phyloP scores from a whole-genome alignment of 2,797 vertebrate species.

The Takifugu ocellatus region DNA sequence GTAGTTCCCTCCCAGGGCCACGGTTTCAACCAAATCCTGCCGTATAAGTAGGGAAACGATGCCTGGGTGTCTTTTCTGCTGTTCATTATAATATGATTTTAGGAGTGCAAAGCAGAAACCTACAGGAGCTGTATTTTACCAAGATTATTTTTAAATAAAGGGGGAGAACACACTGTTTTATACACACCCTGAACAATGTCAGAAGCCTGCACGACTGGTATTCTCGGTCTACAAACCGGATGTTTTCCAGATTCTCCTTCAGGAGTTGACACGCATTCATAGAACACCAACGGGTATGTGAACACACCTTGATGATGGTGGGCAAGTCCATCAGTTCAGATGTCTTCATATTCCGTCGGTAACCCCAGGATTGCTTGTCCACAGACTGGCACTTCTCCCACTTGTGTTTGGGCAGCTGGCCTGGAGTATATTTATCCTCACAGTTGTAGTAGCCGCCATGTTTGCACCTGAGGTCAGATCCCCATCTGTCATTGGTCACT shows the following conservation, averaged over 20 bases:
- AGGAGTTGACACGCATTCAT: no score
- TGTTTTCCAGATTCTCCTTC: no score
- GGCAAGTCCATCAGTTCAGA: slow-evolving; percentile 74
- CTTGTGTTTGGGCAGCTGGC: slow-evolving; percentile 82
- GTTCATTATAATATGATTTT: no score
- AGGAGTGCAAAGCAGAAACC: no score
- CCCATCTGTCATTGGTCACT: slow-evolving; percentile 96
- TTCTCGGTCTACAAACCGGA: no score
- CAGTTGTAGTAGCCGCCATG: slow-evolving; percentile 96
- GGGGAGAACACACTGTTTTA: background rate
- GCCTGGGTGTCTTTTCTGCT: no score
- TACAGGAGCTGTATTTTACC: no score
- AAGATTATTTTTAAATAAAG: no score
- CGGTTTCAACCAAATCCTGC: slow-evolving; percentile 87
- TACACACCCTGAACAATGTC: background rate
- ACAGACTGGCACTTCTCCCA: slow-evolving; percentile 97
- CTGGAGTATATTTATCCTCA: slow-evolving; percentile 85
- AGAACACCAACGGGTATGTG: background rate
- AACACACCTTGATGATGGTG: slow-evolving; percentile 73
- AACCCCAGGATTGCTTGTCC: slow-evolving; percentile 90
- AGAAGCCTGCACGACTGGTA: no score
- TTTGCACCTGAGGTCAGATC: slow-evolving; percentile 81
- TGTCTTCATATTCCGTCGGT: slow-evolving; percentile 82
- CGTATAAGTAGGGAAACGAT: background rate
- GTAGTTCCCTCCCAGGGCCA: slow-evolving; percentile 93